A percentile compares a stretch with the other conserved stretches of the same genome.
These are phyloP conservation scores for Callaeas wilsoni DNA, from an alignment of 2,113 vertebrate genomes.

Conservation along the genomic window DNA sequence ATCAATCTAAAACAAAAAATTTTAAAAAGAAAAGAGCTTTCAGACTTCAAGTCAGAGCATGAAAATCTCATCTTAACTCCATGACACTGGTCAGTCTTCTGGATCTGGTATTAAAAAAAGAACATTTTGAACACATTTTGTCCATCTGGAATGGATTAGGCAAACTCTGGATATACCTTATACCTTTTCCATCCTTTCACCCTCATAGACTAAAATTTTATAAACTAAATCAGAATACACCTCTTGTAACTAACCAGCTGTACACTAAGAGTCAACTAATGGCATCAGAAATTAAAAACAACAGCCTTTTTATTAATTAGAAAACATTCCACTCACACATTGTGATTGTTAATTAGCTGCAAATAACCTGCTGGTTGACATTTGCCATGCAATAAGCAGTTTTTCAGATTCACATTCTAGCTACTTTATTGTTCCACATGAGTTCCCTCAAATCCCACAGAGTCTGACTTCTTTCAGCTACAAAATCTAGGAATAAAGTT, in stretches of 20 bases:
- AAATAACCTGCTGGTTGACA: slow-evolving; percentile 34
- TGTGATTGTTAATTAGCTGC: slow-evolving; percentile 29
- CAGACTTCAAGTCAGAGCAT: neutral
- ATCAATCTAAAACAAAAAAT: neutral
- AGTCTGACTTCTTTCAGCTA: neutral
- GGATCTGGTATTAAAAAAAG: slow-evolving; percentile 8
- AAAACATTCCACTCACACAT: neutral
- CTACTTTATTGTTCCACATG: neutral
- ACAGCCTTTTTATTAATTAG: neutral
- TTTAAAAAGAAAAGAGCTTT: neutral
- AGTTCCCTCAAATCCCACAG: neutral
- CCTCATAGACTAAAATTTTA: neutral
- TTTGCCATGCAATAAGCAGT: slow-evolving; percentile 30
- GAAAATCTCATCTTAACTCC: neutral
- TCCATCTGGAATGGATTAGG: slow-evolving; percentile 28
- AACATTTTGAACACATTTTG: neutral
- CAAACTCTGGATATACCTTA: neutral
- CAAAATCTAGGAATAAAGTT: neutral
- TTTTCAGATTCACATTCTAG: slow-evolving; percentile 35
- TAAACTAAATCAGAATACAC: neutral
- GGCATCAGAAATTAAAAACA: slow-evolving; percentile 1
- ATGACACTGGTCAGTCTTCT: neutral
- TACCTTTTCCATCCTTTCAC: neutral
- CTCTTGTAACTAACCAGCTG: neutral
- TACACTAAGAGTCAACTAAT: neutral